These are phyloP conservation scores for Spilogale gracilis DNA, from an alignment of 2,113 vertebrate genomes.

Conservation along the genomic window DNA sequence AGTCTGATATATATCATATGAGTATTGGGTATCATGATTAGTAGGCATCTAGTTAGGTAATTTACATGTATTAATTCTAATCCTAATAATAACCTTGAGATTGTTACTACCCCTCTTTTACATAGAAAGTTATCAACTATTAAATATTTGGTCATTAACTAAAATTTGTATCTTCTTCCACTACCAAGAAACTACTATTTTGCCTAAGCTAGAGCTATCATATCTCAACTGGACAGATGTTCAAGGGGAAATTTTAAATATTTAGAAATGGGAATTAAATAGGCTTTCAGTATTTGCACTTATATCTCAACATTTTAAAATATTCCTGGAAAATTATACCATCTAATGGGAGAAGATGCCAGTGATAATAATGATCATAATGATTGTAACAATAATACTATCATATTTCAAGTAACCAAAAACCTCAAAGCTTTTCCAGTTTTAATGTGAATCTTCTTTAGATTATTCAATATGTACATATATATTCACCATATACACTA, in stretches of 20 bases:
- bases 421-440: not conserved
- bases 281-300: not conserved
- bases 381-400: not conserved
- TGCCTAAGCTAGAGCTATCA: not conserved
- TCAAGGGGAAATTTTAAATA: not conserved
- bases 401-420: not conserved
- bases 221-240: not conserved
- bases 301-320: not conserved
- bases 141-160: not conserved
- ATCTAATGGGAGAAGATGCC: not conserved
- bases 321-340: not conserved
- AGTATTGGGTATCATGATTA: not conserved
- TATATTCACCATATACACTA: not conserved
- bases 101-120: constrained; percentile 1
- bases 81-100: not conserved
- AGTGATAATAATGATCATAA: not conserved
- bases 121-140: not conserved
- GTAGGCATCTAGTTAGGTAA: not conserved
- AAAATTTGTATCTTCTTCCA: not conserved
- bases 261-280: not conserved
- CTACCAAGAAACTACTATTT: not conserved
- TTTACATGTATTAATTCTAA: not conserved
- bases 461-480: not conserved
- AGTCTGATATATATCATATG: not conserved
- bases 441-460: not conserved